Evolutionary conservation across 2,797 vertebrate genomes (phyloP), one percentile per base, ranked within the genome.

Genomic region (Anas flavirostris): DNA sequence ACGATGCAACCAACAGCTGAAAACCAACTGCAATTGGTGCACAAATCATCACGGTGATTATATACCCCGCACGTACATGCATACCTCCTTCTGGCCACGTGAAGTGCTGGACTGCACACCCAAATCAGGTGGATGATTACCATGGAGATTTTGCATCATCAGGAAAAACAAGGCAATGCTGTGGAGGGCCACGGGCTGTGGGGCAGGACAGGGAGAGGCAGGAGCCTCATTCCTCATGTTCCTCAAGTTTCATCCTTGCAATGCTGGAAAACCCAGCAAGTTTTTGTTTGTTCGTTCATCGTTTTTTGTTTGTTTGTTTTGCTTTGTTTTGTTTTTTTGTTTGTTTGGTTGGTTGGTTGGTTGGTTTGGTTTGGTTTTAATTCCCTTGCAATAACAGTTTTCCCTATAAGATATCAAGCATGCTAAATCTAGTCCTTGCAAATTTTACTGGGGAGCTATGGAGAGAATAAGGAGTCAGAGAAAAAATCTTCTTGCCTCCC

Each of bases 151-250:
- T 82, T 23, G 39, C 31, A 64, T 43, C 5, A 2, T 39, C 58
- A 31, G 16, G 29, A 50, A n/a, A 77, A 76, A 25, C 3, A 72
- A 44, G 70, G 28, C 5, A 39, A 28, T 22, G 15, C 35, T 73
- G 16, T 2, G 4, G 25, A 86, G 14, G 22, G 2, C 5, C 18
- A 43, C 0, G 1, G 3, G 8, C 3, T 4, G 1, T 0, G 0
- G 9, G 7, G 9, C 16, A 67, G n/a, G 48, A 52, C 19, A 56
- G 28, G n/a, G 25, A 29, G 23, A 53, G 12, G n/a, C 15, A 70
- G 31, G 11, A 41, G 9, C 39, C 50, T 73, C 2, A 0, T 16
- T 0, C 2, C 7, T 21, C 59, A 3, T 4, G 0, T 21, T 89
- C 26, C 17, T 15, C 18, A 37, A 35, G 18, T 31, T 59, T 62